Percentiles rank a stretch among this genome's conserved stretches.
These are phyloP conservation scores for Diarsia mendica DNA, from an alignment of 2,888 invertebrate genomes.

Conservation along the genomic window DNA sequence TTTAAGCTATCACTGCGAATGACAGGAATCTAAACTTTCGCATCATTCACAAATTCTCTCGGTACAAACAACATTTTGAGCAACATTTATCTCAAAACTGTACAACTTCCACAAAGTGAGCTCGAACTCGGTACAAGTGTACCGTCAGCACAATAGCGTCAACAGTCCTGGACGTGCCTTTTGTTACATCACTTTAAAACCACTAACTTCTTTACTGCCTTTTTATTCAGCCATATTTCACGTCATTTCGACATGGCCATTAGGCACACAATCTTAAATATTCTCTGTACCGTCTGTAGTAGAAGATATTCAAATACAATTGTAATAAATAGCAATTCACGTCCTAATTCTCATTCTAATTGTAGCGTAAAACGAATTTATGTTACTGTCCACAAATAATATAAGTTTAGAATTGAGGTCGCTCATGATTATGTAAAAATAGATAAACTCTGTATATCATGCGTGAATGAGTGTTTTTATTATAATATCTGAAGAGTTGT, in stretches of 20 bases:
- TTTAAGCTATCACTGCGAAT: constrained; percentile 12
- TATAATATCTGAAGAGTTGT: constrained; percentile 32
- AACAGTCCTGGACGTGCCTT: constrained; percentile 54
- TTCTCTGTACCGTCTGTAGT: constrained; percentile 48
- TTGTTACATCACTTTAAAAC: constrained; percentile 58
- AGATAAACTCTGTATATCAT: constrained; percentile 60
- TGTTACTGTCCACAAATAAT: constrained; percentile 61
- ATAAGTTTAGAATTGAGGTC: constrained; percentile 64
- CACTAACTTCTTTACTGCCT: constrained; percentile 58
- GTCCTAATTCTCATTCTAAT: constrained; percentile 65
- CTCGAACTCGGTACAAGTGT: constrained; percentile 33
- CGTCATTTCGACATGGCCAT: constrained; percentile 58
- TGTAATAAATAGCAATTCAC: constrained; percentile 67
- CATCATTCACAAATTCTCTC: constrained; percentile 29
- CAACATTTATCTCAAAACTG: constrained; percentile 43
- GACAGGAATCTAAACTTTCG: constrained; percentile 26
- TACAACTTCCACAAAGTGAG: constrained; percentile 41
- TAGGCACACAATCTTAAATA: constrained; percentile 56
- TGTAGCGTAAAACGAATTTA: constrained; percentile 64
- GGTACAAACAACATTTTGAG: constrained; percentile 29
- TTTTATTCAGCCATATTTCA: constrained; percentile 59
- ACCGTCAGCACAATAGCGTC: constrained; percentile 53
- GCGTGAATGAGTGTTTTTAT: constrained; percentile 51
- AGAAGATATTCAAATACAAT: constrained; percentile 58
- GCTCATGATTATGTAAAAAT: constrained; percentile 62